Evolutionary conservation across 1,140 invertebrate species (phyloP).

Genomic region (Vollenhovia emeryi): DNA sequence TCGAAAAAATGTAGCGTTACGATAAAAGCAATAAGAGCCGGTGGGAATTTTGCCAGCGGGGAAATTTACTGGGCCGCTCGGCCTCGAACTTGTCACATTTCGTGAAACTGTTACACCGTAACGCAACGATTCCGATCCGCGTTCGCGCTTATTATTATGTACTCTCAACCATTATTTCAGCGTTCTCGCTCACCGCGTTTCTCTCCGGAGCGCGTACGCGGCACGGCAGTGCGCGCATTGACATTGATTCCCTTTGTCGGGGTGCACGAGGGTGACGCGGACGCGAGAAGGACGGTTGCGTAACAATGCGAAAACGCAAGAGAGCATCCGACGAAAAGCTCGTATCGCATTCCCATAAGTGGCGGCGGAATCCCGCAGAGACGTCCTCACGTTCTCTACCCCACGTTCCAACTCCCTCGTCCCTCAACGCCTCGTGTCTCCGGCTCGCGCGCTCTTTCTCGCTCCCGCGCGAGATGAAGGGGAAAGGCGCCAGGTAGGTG

Average conservation of each 20-base stretch:
- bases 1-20: not conserved
- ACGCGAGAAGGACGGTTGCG: conserved; percentile 71
- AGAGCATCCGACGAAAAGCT: conserved; percentile 78
- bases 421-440: not conserved
- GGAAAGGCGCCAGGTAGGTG: conserved; percentile 80
- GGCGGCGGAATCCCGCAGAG: conserved; percentile 75
- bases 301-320: conserved; percentile 80
- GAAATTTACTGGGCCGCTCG: not conserved
- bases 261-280: conserved; percentile 55
- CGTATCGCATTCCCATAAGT: conserved; percentile 81
- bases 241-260: conserved; percentile 75
- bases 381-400: conserved; percentile 71
- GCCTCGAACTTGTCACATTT: not conserved
- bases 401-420: not conserved
- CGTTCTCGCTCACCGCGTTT: not conserved
- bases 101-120: not conserved
- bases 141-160: conserved; percentile 13
- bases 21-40: not conserved
- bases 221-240: conserved; percentile 50
- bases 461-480: conserved; percentile 29
- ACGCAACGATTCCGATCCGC: not conserved
- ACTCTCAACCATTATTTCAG: conserved; percentile 30
- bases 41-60: not conserved
- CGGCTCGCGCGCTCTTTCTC: not conserved
- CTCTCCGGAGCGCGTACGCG: not conserved